Percentiles rank a stretch among this genome's conserved stretches.
Evolutionary conservation across 2,113 vertebrate genomes (phyloP).

Genomic region (Monopterus albus): DNA sequence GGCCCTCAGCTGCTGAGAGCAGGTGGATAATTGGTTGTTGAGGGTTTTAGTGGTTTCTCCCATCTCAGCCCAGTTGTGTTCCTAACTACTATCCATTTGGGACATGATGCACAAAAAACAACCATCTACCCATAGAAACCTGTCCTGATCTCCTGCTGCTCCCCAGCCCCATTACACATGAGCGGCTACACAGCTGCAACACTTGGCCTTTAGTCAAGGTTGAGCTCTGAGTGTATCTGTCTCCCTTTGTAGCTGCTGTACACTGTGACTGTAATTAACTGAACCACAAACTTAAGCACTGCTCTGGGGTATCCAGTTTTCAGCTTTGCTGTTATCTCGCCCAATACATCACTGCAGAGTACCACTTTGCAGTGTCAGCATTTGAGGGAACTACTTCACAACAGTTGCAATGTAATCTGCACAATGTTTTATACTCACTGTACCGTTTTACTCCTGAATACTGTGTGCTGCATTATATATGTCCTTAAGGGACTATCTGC

Average conservation of each 20-base stretch:
- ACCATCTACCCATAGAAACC: conserved; percentile 37
- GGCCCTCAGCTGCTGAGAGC: conserved; percentile 67
- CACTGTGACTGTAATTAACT: conserved; percentile 54
- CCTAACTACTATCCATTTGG: conserved; percentile 47
- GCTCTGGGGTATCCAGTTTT: conserved; percentile 46
- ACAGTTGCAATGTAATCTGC: conserved; percentile 28
- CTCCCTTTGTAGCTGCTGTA: conserved; percentile 33
- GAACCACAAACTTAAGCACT: conserved; percentile 50
- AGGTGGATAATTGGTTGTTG: conserved; percentile 66
- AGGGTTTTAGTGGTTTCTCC: conserved; percentile 41
- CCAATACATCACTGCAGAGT: conserved; percentile 18
- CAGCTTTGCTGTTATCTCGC: conserved; percentile 40
- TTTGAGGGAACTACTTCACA: conserved; percentile 34
- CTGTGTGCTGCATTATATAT: conserved; percentile 19
- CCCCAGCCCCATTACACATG: conserved; percentile 40
- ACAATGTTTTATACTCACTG: conserved; percentile 26
- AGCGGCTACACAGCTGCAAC: conserved; percentile 27
- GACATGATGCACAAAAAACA: conserved; percentile 46
- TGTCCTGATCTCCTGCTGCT: conserved; percentile 55
- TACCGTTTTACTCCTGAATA: conserved; percentile 43
- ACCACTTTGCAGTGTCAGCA: conserved; percentile 44
- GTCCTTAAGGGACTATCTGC: conserved; percentile 12
- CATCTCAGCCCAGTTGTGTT: conserved; percentile 47
- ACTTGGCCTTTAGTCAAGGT: conserved; percentile 48
- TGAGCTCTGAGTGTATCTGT: conserved; percentile 11